Conservation (phyloP, 2,797 vertebrate species). For the Sebastes iracundus region DNA sequence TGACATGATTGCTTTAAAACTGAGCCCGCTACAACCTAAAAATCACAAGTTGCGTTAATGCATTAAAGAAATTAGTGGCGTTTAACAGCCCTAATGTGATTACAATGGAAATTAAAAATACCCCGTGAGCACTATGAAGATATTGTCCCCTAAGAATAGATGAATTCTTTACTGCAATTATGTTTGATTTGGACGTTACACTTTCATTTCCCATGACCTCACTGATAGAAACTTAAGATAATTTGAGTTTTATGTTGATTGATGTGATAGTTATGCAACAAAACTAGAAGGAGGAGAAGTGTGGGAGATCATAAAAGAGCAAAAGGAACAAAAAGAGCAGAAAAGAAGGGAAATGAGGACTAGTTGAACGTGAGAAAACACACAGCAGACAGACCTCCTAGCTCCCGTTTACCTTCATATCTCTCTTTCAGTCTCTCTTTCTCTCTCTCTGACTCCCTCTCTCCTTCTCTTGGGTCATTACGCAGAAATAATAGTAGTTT, state of each 20-base stretch:
- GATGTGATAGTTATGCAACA: slow-evolving; percentile 1
- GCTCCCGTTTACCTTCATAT: slow-evolving; percentile 43
- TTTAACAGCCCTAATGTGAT: too few species aligned
- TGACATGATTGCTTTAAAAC: too few species aligned
- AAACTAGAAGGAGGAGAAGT: background rate
- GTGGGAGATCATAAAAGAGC: slow-evolving; percentile 2
- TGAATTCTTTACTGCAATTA: background rate
- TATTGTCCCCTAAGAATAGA: background rate
- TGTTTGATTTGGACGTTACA: slow-evolving; percentile 2
- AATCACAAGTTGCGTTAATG: too few species aligned
- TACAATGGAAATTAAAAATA: background rate
- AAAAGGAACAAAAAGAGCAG: background rate
- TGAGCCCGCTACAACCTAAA: too few species aligned
- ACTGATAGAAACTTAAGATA: background rate
- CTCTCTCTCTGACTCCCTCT: slow-evolving; percentile 25
- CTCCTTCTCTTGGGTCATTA: slow-evolving; percentile 65
- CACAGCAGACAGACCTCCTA: background rate
- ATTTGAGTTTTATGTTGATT: background rate
- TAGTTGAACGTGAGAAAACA: slow-evolving; percentile 44
- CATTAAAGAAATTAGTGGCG: too few species aligned
- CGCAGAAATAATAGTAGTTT: slow-evolving; percentile 73
- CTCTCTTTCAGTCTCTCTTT: background rate
- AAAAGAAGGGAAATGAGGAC: background rate
- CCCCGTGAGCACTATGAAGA: background rate
- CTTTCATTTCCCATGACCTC: slow-evolving; percentile 35